Evolutionary conservation across 1,140 invertebrate species (phyloP).

Genomic region (Apis dorsata): DNA sequence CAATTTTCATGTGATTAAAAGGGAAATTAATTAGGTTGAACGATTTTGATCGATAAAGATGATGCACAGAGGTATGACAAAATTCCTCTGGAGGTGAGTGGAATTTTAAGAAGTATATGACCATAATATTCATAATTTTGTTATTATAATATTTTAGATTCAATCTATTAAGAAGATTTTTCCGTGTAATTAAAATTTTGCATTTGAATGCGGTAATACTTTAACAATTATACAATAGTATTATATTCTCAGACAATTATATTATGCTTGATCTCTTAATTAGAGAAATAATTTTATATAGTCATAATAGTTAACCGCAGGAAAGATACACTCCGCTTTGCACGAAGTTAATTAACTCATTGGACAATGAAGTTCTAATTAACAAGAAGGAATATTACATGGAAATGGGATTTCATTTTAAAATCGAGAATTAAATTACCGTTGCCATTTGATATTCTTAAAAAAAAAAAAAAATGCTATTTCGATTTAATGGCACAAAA

Average conservation of each 20-base stretch:
- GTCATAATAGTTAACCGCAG: background rate
- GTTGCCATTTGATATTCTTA: background rate
- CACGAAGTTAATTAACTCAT: background rate
- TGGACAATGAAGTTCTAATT: background rate
- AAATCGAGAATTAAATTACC: background rate
- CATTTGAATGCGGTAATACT: background rate
- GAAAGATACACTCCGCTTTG: background rate
- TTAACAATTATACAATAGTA: background rate
- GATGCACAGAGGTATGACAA: no score
- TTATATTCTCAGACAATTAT: background rate
- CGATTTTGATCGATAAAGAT: no score
- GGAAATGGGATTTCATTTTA: background rate
- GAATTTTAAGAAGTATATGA: no score
- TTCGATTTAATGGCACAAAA: no score
- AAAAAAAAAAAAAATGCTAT: accelerated
- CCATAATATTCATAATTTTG: no score
- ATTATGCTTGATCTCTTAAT: background rate
- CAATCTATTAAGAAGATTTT: no score
- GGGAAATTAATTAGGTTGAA: no score
- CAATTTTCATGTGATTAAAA: no score
- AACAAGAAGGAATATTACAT: background rate
- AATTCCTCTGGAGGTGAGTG: no score
- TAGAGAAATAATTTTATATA: background rate
- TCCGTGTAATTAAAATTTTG: background rate
- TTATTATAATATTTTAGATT: background rate